Percentiles rank a stretch among this genome's conserved stretches.
Conservation (phyloP, 2,797 vertebrate species). For the Loris lydekkerianus region DNA sequence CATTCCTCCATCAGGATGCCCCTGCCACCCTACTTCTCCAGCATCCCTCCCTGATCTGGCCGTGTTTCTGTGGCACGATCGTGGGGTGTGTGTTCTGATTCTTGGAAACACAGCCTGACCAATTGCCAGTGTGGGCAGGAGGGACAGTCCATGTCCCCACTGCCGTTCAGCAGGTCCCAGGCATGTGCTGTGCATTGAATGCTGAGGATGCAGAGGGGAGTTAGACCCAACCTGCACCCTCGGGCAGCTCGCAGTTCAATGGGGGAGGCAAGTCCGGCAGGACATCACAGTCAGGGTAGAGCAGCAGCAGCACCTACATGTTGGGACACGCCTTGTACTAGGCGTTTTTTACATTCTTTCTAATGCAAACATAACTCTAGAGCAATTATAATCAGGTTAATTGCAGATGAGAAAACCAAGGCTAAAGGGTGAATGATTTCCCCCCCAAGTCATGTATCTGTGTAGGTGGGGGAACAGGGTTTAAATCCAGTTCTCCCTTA, state of each 20-base stretch:
- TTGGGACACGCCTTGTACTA: not conserved
- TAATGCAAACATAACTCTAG: not conserved
- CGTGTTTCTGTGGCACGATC: not conserved
- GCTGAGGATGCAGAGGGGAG: not conserved
- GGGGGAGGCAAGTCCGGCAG: not conserved
- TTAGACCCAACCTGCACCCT: not conserved
- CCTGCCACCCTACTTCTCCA: not conserved
- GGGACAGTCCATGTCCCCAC: not conserved
- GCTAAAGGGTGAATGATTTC: not conserved
- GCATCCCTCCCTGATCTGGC: fast-evolving
- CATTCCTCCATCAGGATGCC: not conserved
- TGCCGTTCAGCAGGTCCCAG: too few relatives aligned
- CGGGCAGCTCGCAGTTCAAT: not conserved
- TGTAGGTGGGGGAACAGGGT: not conserved
- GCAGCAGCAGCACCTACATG: not conserved
- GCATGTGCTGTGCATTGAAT: not conserved
- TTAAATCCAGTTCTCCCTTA: not conserved
- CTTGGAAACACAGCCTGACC: not conserved
- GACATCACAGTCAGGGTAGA: not conserved
- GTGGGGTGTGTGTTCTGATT: not conserved
- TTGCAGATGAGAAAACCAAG: not conserved
- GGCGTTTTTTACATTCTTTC: not conserved
- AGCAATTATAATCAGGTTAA: not conserved
- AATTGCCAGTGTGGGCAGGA: not conserved
- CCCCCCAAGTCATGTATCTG: not conserved